Percentiles rank a stretch among this genome's conserved stretches.
Evolutionary conservation across 1,140 invertebrate genomes (phyloP).

Genomic region (Caenorhabditis latens): DNA sequence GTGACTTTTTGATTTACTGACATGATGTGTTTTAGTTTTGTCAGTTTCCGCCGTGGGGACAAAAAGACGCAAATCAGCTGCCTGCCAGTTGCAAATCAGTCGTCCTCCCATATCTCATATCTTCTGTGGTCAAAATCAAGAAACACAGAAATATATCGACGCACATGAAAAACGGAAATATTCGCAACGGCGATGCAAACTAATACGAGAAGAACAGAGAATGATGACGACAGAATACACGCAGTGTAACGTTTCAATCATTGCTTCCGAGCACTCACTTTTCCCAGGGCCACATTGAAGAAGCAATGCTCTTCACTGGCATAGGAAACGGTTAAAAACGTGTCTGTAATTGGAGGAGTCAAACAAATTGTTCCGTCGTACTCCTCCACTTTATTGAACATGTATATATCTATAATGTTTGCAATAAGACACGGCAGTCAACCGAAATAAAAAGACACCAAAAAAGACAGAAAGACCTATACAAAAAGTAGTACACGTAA

Average conservation of each 20-base stretch:
- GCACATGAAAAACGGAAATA: slow-evolving; percentile 36
- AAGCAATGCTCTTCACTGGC: background rate
- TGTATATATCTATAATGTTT: slow-evolving; percentile 1
- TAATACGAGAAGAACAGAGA: slow-evolving; percentile 49
- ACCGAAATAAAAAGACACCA: background rate
- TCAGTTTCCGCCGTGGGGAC: background rate
- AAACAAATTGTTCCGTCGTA: background rate
- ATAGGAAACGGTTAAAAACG: background rate
- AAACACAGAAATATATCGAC: background rate
- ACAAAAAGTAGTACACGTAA: slow-evolving; percentile 45
- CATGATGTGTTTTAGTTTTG: background rate
- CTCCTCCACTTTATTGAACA: background rate
- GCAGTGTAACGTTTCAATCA: slow-evolving; percentile 38
- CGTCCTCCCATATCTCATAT: background rate
- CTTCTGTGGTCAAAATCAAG: slow-evolving; percentile 33
- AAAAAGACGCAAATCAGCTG: slow-evolving; percentile 12
- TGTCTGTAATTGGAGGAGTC: slow-evolving; percentile 36
- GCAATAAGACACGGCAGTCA: background rate
- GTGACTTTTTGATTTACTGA: background rate
- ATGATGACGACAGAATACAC: slow-evolving; percentile 49
- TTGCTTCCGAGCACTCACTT: slow-evolving; percentile 1
- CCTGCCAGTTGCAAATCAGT: slow-evolving; percentile 1
- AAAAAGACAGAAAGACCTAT: background rate
- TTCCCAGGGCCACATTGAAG: background rate
- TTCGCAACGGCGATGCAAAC: slow-evolving; percentile 40